Evolutionary conservation across 2,113 vertebrate species (phyloP).

Genomic region (Apus apus): DNA sequence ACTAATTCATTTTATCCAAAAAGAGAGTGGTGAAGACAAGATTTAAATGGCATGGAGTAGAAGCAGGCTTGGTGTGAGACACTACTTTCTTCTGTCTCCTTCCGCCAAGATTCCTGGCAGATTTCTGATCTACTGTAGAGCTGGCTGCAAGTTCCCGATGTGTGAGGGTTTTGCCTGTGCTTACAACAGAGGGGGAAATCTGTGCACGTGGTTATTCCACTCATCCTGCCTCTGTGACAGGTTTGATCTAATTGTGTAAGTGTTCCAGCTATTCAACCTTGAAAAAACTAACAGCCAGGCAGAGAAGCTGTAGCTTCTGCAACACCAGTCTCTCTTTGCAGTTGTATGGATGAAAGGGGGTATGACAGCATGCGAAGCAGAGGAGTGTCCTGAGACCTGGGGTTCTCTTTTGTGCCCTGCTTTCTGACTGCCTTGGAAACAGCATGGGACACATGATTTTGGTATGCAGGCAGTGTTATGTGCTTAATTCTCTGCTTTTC

Average conservation of each 20-base stretch:
- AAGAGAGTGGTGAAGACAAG: not conserved
- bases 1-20: not conserved
- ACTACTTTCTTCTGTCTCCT: not conserved
- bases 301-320: not conserved
- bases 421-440: not conserved
- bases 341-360: not conserved
- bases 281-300: not conserved
- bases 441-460: rapidly evolving
- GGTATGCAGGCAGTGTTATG: not conserved
- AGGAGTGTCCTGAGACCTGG: not conserved
- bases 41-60: not conserved
- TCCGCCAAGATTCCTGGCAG: not conserved
- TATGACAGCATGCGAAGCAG: not conserved
- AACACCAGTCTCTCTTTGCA: not conserved
- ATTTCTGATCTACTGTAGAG: not conserved
- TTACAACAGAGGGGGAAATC: not conserved
- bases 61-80: not conserved
- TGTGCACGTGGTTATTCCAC: not conserved
- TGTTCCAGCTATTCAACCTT: not conserved
- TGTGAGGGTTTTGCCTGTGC: rapidly evolving
- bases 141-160: not conserved
- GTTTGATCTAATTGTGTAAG: not conserved
- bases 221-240: not conserved
- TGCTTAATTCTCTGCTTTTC: not conserved
- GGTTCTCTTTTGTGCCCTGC: not conserved